Evolutionary conservation across 2,797 vertebrate species (phyloP), one percentile per base, ranked within the genome.

Genomic region (Enteromius unitaeniatus): DNA sequence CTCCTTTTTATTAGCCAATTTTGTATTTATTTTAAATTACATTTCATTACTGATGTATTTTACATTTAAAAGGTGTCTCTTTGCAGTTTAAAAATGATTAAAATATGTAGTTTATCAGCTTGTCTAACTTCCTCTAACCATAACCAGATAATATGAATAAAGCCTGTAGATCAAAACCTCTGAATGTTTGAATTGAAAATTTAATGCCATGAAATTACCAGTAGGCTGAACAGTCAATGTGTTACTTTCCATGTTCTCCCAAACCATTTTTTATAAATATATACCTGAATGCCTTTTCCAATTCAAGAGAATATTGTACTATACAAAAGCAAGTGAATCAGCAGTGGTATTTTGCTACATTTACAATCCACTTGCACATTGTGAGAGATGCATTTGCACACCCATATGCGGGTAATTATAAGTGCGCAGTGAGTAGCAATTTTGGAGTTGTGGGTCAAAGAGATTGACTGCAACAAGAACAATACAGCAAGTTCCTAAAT

Each of bases 371-470:
- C 65, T 64, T 81, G 49, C 26, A 26, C 65, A 58, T 17, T 72
- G 34, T 13, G 3, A 42, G 26, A 77, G 65, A 68, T 23, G 6
- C 15, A 67, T 84, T 72, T 81, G 73, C 37, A 65, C 78, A 34
- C 11, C 51, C 37, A 60, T 31, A 28, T 78, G 58, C 45, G 40
- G 75, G 23, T 84, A 76, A 86, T 80, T 77, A 68, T 60, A 78
- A 64, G 37, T 64, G 37, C 17, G 21, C 23, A 53, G 21, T 47
- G 67, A 80, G 28, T 58, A 77, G 31, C 31, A 58, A 45, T 74
- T 64, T 55, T 64, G 37, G 78, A 74, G n/a, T 47, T 68, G 62
- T 70, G 79, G 72, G 64, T 72, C 72, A 76, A 21, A 23, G 62
- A 55, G 37, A 84, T 74, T 69, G 68, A 68, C 45, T 37, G 51